A percentile compares a stretch with the other conserved stretches of the same genome.
Evolutionary conservation across 2,113 vertebrate species (phyloP).

Genomic region (Grus americana): DNA sequence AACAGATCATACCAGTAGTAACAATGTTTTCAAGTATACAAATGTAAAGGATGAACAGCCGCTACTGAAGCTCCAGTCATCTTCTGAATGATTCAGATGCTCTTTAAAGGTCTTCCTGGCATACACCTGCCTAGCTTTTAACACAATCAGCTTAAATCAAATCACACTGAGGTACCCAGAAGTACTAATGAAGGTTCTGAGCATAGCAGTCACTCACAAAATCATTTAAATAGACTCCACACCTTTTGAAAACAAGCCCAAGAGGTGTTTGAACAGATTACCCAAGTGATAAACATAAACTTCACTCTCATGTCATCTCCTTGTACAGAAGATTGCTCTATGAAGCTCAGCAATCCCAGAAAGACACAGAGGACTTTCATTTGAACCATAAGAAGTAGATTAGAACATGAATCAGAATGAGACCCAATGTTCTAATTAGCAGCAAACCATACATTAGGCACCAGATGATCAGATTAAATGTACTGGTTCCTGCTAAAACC

Average conservation of each 20-base stretch:
- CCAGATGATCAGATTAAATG: neutral
- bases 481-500: neutral
- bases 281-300: neutral
- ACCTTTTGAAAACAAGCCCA: neutral
- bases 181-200: neutral
- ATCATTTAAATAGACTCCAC: neutral
- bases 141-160: neutral
- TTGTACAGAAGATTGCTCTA: neutral
- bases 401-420: neutral
- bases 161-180: neutral
- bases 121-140: neutral
- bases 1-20: neutral
- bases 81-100: neutral
- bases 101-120: neutral
- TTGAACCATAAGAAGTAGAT: neutral
- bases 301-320: neutral
- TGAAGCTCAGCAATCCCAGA: neutral
- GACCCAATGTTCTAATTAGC: neutral
- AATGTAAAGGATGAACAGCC: neutral
- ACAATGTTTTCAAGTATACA: neutral
- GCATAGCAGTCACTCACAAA: neutral
- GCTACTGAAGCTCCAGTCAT: accelerated
- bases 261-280: neutral
- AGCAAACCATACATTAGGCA: neutral
- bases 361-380: neutral